These are phyloP conservation scores for Heliconius congener DNA, from an alignment of 1,140 invertebrate genomes.

Conservation along the genomic window DNA sequence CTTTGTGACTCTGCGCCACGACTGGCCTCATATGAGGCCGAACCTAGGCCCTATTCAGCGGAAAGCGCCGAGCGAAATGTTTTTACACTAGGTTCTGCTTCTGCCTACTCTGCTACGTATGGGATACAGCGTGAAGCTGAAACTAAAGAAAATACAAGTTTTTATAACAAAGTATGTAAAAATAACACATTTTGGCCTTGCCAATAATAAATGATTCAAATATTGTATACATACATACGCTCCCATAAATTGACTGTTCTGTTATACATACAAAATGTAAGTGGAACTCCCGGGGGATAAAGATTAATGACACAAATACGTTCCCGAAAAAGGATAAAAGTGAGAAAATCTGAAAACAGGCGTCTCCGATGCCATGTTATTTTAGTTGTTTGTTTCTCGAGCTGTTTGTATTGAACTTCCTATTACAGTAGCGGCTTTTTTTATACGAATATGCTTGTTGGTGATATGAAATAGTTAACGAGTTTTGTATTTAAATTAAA, in stretches of 20 bases:
- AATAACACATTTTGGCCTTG: constrained; percentile 9
- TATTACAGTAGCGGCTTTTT: constrained; percentile 26
- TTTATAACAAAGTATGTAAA: neutral
- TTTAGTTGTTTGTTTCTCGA: constrained; percentile 41
- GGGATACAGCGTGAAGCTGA: too few relatives aligned
- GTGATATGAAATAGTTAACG: neutral
- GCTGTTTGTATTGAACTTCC: constrained; percentile 28
- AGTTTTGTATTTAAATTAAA: too few relatives aligned
- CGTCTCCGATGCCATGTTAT: constrained; percentile 36
- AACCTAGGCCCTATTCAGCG: too few relatives aligned
- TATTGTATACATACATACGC: constrained; percentile 23
- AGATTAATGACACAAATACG: constrained; percentile 44
- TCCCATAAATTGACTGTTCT: constrained; percentile 37
- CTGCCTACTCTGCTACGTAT: too few relatives aligned
- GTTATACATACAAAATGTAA: constrained; percentile 40
- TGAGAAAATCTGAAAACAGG: constrained; percentile 43
- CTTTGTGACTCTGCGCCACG: too few relatives aligned
- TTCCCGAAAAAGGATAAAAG: constrained; percentile 37
- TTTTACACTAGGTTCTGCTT: too few relatives aligned
- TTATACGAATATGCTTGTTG: neutral
- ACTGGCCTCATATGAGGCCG: too few relatives aligned
- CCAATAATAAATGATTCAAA: constrained; percentile 27
- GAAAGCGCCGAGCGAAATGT: too few relatives aligned
- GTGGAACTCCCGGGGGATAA: constrained; percentile 37
- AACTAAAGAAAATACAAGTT: neutral